phyloP scores from a whole-genome alignment of 2,797 vertebrate species.

The Ceyx erithaca region DNA sequence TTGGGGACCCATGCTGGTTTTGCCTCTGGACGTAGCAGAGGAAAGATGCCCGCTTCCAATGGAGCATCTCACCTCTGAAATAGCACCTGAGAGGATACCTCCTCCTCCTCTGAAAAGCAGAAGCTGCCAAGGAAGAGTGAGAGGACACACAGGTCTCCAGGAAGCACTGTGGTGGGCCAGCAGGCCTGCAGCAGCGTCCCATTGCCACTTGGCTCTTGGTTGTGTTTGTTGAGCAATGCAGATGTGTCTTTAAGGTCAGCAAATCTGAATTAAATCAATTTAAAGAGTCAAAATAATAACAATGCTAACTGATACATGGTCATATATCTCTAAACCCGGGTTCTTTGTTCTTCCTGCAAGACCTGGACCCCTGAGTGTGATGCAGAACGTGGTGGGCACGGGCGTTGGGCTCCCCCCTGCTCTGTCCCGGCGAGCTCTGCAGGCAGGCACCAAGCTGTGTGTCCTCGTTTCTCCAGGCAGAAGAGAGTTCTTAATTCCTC shows the following conservation, averaged over 20 bases:
- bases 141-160: not conserved
- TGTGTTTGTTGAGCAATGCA: not conserved
- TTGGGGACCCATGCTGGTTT: not conserved
- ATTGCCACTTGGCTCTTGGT: not conserved
- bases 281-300: not conserved
- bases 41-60: not conserved
- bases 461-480: conserved; percentile 8
- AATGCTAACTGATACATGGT: accelerated
- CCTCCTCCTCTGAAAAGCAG: not conserved
- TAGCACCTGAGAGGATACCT: not conserved
- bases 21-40: not conserved
- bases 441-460: not conserved
- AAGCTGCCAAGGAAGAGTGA: not conserved
- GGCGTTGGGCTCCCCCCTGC: accelerated
- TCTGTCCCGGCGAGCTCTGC: not conserved
- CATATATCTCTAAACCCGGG: not conserved
- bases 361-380: accelerated
- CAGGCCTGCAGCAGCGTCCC: accelerated
- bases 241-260: not conserved
- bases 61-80: not conserved
- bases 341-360: not conserved
- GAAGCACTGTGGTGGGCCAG: not conserved
- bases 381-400: not conserved
- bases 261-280: not conserved
- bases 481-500: conserved; percentile 20